Percentiles rank a stretch among this genome's conserved stretches.
Evolutionary conservation across 2,888 invertebrate species (phyloP).

Genomic region (Aleiodes leptofemur): DNA sequence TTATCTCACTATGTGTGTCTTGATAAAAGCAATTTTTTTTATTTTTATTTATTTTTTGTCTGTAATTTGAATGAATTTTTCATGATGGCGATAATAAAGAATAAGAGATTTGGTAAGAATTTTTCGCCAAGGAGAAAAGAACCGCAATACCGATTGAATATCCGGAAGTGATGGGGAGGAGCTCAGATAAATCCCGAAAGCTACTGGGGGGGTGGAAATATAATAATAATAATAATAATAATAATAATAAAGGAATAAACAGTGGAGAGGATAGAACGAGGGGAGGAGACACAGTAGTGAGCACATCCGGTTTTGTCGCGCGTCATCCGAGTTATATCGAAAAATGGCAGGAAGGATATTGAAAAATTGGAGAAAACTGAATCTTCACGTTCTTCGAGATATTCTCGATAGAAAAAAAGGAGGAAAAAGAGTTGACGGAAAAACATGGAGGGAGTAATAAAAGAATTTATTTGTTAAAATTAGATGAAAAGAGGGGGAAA

Average conservation of each 20-base stretch:
- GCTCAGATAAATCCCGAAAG: constrained; percentile 7
- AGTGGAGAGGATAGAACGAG: not conserved
- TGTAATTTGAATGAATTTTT: not conserved
- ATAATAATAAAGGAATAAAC: constrained; percentile 5
- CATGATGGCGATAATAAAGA: not conserved
- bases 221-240: constrained; percentile 1
- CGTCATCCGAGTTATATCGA: constrained; percentile 26
- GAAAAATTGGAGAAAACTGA: constrained; percentile 20
- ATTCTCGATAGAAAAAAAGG: not conserved
- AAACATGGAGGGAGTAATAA: not conserved
- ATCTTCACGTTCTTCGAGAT: not conserved
- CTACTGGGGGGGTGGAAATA: not conserved
- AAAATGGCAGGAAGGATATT: constrained; percentile 33
- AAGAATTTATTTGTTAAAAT: not conserved
- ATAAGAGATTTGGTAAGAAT: not conserved
- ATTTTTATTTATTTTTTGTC: too few relatives aligned
- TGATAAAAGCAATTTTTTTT: too few relatives aligned
- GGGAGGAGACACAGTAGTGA: constrained; percentile 15
- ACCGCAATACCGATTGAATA: constrained; percentile 13
- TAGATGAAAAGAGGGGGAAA: too few relatives aligned
- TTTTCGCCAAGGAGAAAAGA: not conserved
- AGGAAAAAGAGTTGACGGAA: not conserved
- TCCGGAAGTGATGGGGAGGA: constrained; percentile 6
- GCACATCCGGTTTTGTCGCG: constrained; percentile 34
- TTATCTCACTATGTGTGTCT: too few relatives aligned